Conservation (phyloP, 2,113 vertebrate species). For the Piaya cayana region DNA sequence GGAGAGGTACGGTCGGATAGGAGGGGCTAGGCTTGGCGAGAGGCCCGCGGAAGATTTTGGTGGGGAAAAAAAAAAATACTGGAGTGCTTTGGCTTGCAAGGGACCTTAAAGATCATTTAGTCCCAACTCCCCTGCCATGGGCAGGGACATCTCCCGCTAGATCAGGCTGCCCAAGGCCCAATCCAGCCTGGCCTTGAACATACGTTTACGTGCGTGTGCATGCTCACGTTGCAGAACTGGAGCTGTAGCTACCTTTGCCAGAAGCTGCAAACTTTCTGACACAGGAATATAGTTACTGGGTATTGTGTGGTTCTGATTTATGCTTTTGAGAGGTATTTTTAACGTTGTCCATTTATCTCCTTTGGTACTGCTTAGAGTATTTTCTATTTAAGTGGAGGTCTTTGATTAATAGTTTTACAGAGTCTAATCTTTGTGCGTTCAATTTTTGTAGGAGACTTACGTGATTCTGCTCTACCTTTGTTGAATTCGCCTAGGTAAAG, state of each 20-base stretch:
- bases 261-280: background rate
- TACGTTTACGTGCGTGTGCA: background rate
- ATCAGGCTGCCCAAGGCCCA: too few relatives aligned
- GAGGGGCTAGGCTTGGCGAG: too few relatives aligned
- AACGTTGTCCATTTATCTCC: background rate
- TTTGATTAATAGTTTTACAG: background rate
- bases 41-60: too few relatives aligned
- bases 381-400: background rate
- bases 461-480: constrained; percentile 13
- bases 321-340: accelerated
- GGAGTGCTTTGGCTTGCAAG: too few relatives aligned
- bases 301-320: background rate
- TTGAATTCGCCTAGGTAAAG: constrained; percentile 73
- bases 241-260: background rate
- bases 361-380: background rate
- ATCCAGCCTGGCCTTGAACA: too few relatives aligned
- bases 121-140: too few relatives aligned
- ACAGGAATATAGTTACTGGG: background rate
- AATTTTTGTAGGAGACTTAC: constrained; percentile 64
- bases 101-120: too few relatives aligned
- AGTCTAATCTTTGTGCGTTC: background rate
- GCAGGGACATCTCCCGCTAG: too few relatives aligned
- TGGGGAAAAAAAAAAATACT: too few relatives aligned
- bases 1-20: too few relatives aligned
- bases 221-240: background rate